Conservation (phyloP, 2,113 vertebrate species). For the Miniopterus natalensis region DNA sequence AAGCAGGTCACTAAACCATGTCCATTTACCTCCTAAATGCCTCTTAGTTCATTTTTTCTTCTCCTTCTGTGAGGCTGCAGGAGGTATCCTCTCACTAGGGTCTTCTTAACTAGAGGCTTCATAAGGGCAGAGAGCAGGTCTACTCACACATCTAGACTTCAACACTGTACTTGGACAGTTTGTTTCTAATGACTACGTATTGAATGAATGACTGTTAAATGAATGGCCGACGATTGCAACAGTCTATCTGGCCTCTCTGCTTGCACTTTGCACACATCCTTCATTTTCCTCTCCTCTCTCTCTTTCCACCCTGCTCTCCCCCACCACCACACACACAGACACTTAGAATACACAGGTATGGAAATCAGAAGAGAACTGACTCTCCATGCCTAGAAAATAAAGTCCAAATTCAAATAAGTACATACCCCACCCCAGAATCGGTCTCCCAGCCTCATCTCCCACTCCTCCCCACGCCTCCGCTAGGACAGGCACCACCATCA, state of each 20-base stretch:
- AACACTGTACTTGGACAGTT: neutral
- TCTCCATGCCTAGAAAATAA: neutral
- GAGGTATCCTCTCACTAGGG: too few relatives aligned
- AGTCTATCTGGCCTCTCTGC: neutral
- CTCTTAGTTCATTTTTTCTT: neutral
- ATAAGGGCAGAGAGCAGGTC: neutral
- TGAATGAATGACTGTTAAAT: neutral
- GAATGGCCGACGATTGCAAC: neutral
- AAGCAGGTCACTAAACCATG: neutral
- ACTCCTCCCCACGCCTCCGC: neutral
- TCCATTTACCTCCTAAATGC: neutral
- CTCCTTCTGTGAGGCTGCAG: rapidly evolving
- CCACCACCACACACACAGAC: neutral
- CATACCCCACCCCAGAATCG: too few relatives aligned
- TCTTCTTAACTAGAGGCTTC: neutral
- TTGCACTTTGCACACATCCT: neutral
- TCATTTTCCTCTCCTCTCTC: neutral
- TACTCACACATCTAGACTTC: neutral
- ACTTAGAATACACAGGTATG: neutral
- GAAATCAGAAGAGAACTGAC: neutral
- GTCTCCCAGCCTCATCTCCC: neutral
- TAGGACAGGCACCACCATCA: neutral
- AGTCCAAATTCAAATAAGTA: neutral
- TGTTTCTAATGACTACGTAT: neutral
- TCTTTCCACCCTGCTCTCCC: neutral